Base-by-base conservation (phyloP, 2,888 invertebrate genomes). In the Callosobruchus maculatus region DNA sequence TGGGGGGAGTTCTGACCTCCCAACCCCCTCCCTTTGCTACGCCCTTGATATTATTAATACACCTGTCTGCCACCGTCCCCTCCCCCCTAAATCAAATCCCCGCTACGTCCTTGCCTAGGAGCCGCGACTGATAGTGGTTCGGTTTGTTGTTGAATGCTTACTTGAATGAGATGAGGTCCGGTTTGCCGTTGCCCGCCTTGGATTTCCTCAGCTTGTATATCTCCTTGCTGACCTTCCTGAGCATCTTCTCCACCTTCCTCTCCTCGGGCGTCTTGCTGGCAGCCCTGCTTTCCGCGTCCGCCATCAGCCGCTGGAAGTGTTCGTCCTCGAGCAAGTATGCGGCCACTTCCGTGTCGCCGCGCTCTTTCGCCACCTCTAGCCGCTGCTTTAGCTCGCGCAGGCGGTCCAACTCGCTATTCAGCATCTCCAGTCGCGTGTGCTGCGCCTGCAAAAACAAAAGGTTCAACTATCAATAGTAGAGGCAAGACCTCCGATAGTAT, bases 91-190 rank as follows among this genome's bases (percentile, higher is more conserved):
- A n/a, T n/a, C n/a, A n/a, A n/a, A n/a, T n/a, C n/a, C n/a, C n/a
- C n/a, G n/a, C n/a, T n/a, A n/a, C n/a, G n/a, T n/a, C n/a, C n/a
- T n/a, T n/a, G n/a, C n/a, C n/a, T n/a, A n/a, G n/a, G n/a, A n/a
- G n/a, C n/a, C n/a, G n/a, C n/a, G n/a, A n/a, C n/a, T n/a, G n/a
- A n/a, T n/a, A n/a, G n/a, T n/a, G n/a, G n/a, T n/a, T n/a, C n/a
- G n/a, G n/a, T n/a, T n/a, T n/a, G n/a, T n/a, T n/a, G n/a, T n/a
- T n/a, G n/a, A n/a, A n/a, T n/a, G n/a, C 93, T 91, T 86, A 97
- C 97, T 95, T 96, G 89, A 97, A 97, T 71, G 97, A 96, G 82
- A 96, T 94, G 79, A 96, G 90, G 87, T 97, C 97, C 0, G 97
- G 97, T 85, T 95, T 95, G 78, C 96, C 93, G 82, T 94, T 94